Evolutionary conservation across 2,888 invertebrate genomes (phyloP).

Genomic region (Ctenicera cuprea): DNA sequence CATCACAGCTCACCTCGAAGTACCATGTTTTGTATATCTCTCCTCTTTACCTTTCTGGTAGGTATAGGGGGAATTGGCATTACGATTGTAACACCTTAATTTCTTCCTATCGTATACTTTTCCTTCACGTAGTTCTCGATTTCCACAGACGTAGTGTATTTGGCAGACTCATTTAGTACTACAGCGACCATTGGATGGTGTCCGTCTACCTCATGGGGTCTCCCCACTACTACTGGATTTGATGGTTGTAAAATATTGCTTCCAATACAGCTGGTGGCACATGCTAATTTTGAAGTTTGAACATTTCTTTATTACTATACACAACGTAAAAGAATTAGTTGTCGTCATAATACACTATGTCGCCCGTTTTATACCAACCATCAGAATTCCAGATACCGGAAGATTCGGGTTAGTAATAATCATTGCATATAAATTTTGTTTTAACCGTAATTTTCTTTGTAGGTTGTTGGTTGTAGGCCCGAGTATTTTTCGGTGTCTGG

Average conservation of each 20-base stretch:
- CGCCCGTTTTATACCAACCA: conserved; percentile 75
- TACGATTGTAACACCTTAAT: conserved; percentile 63
- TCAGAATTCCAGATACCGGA: conserved; percentile 71
- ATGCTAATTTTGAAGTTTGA: conserved; percentile 68
- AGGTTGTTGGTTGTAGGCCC: conserved; percentile 73
- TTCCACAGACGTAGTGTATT: conserved; percentile 56
- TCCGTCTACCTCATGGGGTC: conserved; percentile 81
- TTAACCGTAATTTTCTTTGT: conserved; percentile 75
- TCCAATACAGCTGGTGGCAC: conserved; percentile 89
- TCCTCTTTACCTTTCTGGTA: conserved; percentile 63
- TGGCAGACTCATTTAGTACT: conserved; percentile 31
- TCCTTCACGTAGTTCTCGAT: conserved; percentile 60
- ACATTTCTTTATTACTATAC: conserved; percentile 74
- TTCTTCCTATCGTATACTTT: conserved; percentile 60
- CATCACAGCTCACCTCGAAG: conserved; percentile 19
- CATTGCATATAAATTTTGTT: conserved; percentile 68
- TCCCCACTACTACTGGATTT: conserved; percentile 88
- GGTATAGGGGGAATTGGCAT: conserved; percentile 61
- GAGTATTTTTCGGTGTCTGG: conserved; percentile 64
- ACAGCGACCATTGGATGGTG: conserved; percentile 84
- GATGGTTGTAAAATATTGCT: conserved; percentile 80
- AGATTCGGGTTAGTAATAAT: conserved; percentile 72
- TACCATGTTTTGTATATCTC: conserved; percentile 24
- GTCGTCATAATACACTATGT: conserved; percentile 74
- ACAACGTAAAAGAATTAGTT: conserved; percentile 73